Base-by-base conservation (phyloP, 2,113 vertebrate species). In the Sakesphorus luctuosus region DNA sequence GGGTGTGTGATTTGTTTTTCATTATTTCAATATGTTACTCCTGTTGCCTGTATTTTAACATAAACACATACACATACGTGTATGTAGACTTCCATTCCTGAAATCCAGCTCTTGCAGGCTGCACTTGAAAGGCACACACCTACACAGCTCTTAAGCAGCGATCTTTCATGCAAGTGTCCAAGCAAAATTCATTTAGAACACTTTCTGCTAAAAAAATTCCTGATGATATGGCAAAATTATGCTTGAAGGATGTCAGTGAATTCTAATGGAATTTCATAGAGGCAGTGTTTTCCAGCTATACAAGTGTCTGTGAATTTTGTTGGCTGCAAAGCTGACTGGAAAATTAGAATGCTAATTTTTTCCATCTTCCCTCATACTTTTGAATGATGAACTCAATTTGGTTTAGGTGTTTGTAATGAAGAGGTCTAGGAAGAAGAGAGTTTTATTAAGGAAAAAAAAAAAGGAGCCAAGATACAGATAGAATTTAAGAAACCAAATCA, bases 61-160 rank as follows among this genome's bases (percentile, higher is more conserved):
- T 50, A 46, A 79, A 38, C 25, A 61, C 7, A 47, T 18, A 26
- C 20, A 53, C 40, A 56, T 7, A 28, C 10, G 5, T 13, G 11
- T 83, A 83, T 62, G 62, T 61, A 43, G 52, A 53, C 24, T 90
- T 79, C 36, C n/a, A n/a, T 66, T 90, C 33, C 36, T 8, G 6
- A 83, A 77, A 88, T 86, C 25, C 33, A 61, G 9, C 46, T 86
- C 73, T 61, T 71, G 10, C 40, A 58, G n/a, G 19, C 49, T 85
- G 33, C 65, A 66, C 31, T 56, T 63, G 26, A 68, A 87, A 68
- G 44, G 29, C 43, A 43, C 35, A 47, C 16, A 47, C 10, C 33
- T 75, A 31, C 38, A 17, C 4, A 0, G 10, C 56, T 50, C 9
- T 53, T 91, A 69, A 77, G 50, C 61, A 67, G 11, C 0, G 0